Evolutionary conservation across 2,797 vertebrate species (phyloP), one percentile per base, ranked within the genome.

Genomic region (Paratrypauchen microcephalus): DNA sequence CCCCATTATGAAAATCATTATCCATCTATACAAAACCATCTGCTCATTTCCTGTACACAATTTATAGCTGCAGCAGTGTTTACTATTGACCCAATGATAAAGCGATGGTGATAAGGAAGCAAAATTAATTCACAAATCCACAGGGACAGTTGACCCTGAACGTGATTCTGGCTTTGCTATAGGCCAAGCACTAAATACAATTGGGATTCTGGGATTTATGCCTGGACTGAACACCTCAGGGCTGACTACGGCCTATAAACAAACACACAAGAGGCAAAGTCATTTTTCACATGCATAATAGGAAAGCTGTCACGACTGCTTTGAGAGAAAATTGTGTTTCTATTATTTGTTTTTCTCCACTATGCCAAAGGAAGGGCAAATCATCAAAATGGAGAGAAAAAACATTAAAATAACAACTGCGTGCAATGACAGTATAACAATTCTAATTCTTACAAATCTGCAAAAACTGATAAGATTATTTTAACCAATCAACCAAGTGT

Each of bases 131-230:
- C 58, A 36, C 7, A 36, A 36, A 3, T 36, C 30, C 18, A 39
- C 58, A 4, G 30, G 28, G 30, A 36, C 28, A n/a, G 19, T 36
- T 18, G 30, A 60, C 18, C 30, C 58, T 32, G n/a, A 56, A 21
- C 4, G 30, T 4, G 6, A 36, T 21, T 60, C 16, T 16, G 24
- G 55, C 23, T 19, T 60, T 7, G 6, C 30, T n/a, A n/a, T 36
- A 60, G 58, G 19, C 58, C 19, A 60, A n/a, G 39, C 15, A 15
- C 59, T 61, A 61, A 61, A 61, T 61, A 32, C 19, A n/a, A n/a
- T 21, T 61, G 32, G 32, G 59, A 61, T 23, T 5, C 39, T 63
- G 60, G 36, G 60, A 63, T 63, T 63, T 63, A 45, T 63, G 60
- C 32, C 19, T 9, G 21, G n/a, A 41, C n/a, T 47, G 60, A 62